Evolutionary conservation across 2,113 vertebrate species (phyloP), one percentile per base, ranked within the genome.

Genomic region (Oncorhynchus mykiss): DNA sequence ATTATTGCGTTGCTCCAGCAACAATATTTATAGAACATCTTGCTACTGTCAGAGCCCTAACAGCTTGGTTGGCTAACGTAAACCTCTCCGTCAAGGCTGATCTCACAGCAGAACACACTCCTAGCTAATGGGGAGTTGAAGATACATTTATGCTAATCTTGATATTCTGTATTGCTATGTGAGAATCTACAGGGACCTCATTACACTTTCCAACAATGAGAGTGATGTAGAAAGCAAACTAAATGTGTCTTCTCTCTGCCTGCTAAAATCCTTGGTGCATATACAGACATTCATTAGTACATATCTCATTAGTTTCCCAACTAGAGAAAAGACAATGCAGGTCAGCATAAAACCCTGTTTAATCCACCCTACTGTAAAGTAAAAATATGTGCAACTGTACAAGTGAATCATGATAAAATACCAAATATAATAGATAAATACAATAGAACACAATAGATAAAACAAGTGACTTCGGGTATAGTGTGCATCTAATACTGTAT

Each of bases 181-280:
- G n/a, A n/a, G 70, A 31, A 72, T 86, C 83, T 82, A 25, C 68
- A 72, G 83, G 78, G 78, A 86, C 77, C 79, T 84, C 66, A 89
- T 87, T 86, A 88, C 65, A 77, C 66, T 27, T 45, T n/a, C 54
- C 72, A n/a, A 65, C 45, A 71, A 16, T 70, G 29, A 73, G 69
- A 84, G n/a, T 29, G 49, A 74, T 67, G 25, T 65, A 72, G 54
- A 68, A 11, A 34, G n/a, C 54, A 25, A 60, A 48, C 64, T 39
- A 64, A 79, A 78, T 79, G n/a, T 45, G 24, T 78, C 60, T 54
- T 62, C 14, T 71, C 22, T 12, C 71, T 67, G 67, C 67, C 22
- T 73, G 11, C 16, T 20, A 54, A 76, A 80, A 71, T 79, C 67
- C 51, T 72, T 27, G n/a, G 27, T 27, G 34, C 9, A 34, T 22